phyloP scores from a whole-genome alignment of 1,140 invertebrate genomes.

The Calosoma granatense region DNA sequence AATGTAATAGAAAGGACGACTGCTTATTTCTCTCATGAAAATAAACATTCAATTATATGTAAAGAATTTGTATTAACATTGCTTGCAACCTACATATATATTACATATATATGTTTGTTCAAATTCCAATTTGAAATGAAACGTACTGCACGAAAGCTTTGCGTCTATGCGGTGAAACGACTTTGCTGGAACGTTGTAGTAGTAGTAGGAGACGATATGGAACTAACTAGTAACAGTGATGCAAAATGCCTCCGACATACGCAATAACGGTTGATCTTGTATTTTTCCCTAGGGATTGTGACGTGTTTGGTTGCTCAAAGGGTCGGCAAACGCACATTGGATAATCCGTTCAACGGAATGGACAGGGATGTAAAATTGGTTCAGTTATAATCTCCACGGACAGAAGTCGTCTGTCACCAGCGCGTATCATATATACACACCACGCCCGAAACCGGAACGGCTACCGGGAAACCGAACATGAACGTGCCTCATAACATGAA shows the following conservation, averaged over 20 bases:
- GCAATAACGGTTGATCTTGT: constrained; percentile 3
- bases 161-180: neutral
- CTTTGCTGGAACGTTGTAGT: neutral
- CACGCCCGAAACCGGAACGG: too few relatives aligned
- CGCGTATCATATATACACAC: neutral
- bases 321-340: neutral
- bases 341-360: constrained; percentile 5
- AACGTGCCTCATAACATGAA: too few relatives aligned
- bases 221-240: too few relatives aligned
- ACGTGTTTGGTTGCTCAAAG: neutral
- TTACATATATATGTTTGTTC: neutral
- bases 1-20: too few relatives aligned
- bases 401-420: neutral
- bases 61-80: too few relatives aligned
- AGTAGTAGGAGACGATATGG: neutral
- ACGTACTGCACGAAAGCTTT: neutral
- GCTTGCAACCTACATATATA: too few relatives aligned
- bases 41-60: too few relatives aligned
- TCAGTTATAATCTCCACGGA: constrained; percentile 2
- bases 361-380: constrained; percentile 4
- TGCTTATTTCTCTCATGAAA: too few relatives aligned
- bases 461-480: too few relatives aligned
- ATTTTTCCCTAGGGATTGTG: neutral
- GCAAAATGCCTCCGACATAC: too few relatives aligned
- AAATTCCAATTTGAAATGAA: neutral